Percentiles rank a stretch among this genome's conserved stretches.
Evolutionary conservation across 2,113 vertebrate species (phyloP).

Genomic region (Pseudorasbora parva): DNA sequence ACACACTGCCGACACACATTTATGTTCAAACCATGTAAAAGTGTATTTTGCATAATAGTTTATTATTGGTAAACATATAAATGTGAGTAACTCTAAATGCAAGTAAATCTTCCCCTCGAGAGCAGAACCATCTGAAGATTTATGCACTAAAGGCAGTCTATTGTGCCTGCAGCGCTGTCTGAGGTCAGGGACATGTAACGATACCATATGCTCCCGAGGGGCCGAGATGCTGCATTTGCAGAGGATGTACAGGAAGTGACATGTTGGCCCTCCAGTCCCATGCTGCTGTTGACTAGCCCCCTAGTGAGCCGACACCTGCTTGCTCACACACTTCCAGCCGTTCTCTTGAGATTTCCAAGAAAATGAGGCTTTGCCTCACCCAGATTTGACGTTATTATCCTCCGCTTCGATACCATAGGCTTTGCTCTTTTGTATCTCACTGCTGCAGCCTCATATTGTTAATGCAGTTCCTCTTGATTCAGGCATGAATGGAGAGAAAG

Average conservation of each 20-base stretch:
- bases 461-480: slow-evolving; percentile 1
- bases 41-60: no score
- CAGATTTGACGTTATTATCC: slow-evolving; percentile 5
- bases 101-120: background rate
- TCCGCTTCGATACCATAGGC: background rate
- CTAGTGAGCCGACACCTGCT: slow-evolving; percentile 71
- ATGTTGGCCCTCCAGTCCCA: slow-evolving; percentile 66
- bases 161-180: slow-evolving; percentile 9
- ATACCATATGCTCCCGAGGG: slow-evolving; percentile 64
- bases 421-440: background rate
- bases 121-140: slow-evolving; percentile 17
- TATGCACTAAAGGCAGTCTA: slow-evolving; percentile 20
- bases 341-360: slow-evolving; percentile 45
- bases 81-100: background rate
- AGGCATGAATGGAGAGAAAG: slow-evolving; percentile 7
- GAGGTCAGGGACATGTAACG: slow-evolving; percentile 50
- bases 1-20: no score
- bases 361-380: slow-evolving; percentile 14
- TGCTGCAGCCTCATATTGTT: background rate
- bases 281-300: slow-evolving; percentile 63
- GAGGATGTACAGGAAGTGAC: slow-evolving; percentile 66
- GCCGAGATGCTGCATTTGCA: slow-evolving; percentile 48
- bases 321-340: slow-evolving; percentile 48
- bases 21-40: no score
- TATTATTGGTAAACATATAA: background rate